Percentiles rank a stretch among this genome's conserved stretches.
Evolutionary conservation across 2,797 vertebrate species (phyloP).

Genomic region (Mastacembelus armatus): DNA sequence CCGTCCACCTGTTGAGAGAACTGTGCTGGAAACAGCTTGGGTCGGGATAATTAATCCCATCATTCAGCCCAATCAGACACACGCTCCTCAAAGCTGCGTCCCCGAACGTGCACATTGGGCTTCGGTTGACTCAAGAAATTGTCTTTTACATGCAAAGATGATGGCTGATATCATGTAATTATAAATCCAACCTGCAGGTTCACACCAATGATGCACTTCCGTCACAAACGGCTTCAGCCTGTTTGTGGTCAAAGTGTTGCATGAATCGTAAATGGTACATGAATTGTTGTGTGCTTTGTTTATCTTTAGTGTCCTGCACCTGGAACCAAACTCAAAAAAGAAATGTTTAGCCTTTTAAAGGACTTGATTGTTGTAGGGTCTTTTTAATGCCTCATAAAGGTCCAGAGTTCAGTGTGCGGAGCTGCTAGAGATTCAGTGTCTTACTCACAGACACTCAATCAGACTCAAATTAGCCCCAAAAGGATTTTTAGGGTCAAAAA

Average conservation of each 20-base stretch:
- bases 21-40: background rate
- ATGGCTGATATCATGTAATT: background rate
- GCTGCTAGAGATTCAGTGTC: background rate
- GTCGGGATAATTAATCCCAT: background rate
- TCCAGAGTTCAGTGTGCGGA: slow-evolving; percentile 16
- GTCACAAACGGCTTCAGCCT: background rate
- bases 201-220: background rate
- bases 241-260: background rate
- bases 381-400: background rate
- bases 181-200: background rate
- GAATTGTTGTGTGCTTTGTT: background rate
- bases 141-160: background rate
- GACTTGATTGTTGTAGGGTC: too few relatives aligned
- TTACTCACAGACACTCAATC: background rate
- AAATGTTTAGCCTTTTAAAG: too few relatives aligned
- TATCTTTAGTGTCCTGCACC: background rate
- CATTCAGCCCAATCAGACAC: background rate
- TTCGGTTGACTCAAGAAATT: background rate
- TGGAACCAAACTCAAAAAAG: too few relatives aligned
- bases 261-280: background rate
- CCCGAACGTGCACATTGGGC: background rate
- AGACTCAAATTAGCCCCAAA: background rate
- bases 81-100: background rate
- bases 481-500: background rate
- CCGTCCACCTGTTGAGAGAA: background rate